Conservation (phyloP, 2,888 invertebrate genomes). For the Glomeris marginata region DNA sequence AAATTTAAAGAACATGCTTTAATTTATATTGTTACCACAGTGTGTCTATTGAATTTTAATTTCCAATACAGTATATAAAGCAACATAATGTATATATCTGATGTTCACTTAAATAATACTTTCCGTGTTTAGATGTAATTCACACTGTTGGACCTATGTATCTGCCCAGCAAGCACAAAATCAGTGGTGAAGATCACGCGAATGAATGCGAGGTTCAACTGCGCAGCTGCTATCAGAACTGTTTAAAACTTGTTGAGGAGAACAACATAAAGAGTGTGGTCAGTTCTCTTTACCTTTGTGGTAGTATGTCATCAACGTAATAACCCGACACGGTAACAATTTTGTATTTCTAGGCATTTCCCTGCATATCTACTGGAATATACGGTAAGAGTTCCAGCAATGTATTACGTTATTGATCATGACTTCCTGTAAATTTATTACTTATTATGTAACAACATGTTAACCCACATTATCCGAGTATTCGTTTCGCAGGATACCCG, state of each 20-base stretch:
- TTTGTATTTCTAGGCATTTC: conserved; percentile 50
- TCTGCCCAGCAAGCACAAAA: no score
- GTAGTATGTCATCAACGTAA: not conserved
- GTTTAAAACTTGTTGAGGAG: conserved; percentile 41
- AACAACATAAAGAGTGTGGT: conserved; percentile 48
- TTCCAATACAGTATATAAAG: no score
- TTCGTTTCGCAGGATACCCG: conserved; percentile 48
- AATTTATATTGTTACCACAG: no score
- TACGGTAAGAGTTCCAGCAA: conserved; percentile 40
- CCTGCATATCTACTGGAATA: conserved; percentile 83
- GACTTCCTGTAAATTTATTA: no score
- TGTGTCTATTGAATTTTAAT: no score
- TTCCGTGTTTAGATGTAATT: conserved; percentile 52
- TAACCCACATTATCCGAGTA: conserved; percentile 9
- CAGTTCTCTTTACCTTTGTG: conserved; percentile 20
- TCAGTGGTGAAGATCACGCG: conserved; percentile 37
- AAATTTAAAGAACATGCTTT: no score
- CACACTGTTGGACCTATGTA: conserved; percentile 74
- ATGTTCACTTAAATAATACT: not conserved
- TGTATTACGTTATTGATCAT: not conserved
- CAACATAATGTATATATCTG: no score
- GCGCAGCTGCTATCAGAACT: conserved; percentile 51
- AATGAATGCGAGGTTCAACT: conserved; percentile 42
- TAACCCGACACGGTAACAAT: not conserved
- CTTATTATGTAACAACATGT: not conserved